Percentiles rank a stretch among this genome's conserved stretches.
These are phyloP conservation scores for Ciconia nigra DNA, from an alignment of 2,797 vertebrate genomes.

Conservation along the genomic window DNA sequence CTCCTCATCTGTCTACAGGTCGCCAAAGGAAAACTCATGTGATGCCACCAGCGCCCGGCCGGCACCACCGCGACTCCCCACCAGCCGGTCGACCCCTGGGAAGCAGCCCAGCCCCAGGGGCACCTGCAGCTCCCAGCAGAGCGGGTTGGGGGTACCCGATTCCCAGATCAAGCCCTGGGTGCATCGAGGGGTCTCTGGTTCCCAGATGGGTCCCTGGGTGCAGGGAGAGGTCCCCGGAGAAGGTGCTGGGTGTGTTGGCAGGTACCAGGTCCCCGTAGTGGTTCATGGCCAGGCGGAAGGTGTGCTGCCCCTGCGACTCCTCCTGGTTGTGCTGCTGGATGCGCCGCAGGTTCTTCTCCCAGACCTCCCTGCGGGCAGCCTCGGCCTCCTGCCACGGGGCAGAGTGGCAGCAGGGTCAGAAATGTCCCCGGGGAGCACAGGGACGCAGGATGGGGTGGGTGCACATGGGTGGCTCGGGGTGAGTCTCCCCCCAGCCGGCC, in stretches of 20 bases:
- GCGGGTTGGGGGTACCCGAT: rapidly evolving
- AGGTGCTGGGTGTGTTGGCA: rapidly evolving
- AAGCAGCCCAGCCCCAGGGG: background rate
- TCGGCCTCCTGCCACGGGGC: background rate
- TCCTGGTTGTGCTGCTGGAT: constrained; percentile 47
- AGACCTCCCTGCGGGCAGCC: background rate
- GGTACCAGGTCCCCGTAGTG: constrained; percentile 54
- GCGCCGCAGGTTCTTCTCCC: constrained; percentile 46
- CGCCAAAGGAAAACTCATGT: background rate
- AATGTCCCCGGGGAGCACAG: rapidly evolving
- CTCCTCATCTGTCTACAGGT: constrained; percentile 8
- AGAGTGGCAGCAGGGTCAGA: background rate
- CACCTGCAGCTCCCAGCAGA: background rate
- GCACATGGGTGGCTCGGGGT: background rate
- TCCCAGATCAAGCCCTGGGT: background rate
- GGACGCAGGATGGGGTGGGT: background rate
- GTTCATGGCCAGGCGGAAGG: constrained; percentile 48
- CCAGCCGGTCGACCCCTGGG: rapidly evolving
- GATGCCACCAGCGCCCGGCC: rapidly evolving
- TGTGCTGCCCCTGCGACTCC: background rate
- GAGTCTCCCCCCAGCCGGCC: rapidly evolving
- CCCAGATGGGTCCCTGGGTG: background rate
- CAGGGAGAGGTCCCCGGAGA: background rate
- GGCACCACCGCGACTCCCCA: rapidly evolving
- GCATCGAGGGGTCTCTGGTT: background rate